Base-by-base conservation (phyloP, 2,888 invertebrate genomes). In the Ligdia adustata region DNA sequence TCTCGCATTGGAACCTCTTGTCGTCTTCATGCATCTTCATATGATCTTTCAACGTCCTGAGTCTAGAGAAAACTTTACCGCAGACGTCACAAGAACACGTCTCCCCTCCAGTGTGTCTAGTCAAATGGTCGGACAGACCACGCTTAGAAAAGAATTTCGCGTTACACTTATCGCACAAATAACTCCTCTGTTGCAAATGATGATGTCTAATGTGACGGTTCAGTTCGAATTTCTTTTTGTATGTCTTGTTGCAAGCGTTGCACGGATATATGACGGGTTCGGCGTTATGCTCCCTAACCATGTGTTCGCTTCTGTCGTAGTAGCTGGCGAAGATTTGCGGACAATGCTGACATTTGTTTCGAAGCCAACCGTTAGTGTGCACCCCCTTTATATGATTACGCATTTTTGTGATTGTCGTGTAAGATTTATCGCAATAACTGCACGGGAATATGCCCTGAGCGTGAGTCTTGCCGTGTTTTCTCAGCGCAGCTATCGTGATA, bases 391-490 rank as follows among this genome's bases (percentile, higher is more conserved):
- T 84, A 52, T 90, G 90, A 35, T 90, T 87, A 0, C 81, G 63
- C 45, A 87, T 89, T 58, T 90, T 90, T 0, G 82, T 86, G 1
- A 88, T 58, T 0, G 92, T 89, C 2, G 91, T 90, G 64, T 91
- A 92, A 5, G 82, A 72, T 61, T 92, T 92, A 0, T 85, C 89
- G 57, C 92, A 92, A 29, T 73, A 86, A 9, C 81, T 82, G 60
- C 92, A 92, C 0, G 91, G 91, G 52, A 91, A 93, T 33, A 90
- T 79, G 4, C 91, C 90, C 26, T 84, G 87, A 1, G 81, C 85
- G 60, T 91, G 91, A 0, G 87, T 90, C 56, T 86, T 88, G 0
- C 76, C 82, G 57, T 91, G 91, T 34, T 90, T 88, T 18, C 87
- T 73, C n/a, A 91, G 55, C 0, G 88, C 87, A 1, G 86, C 84